A percentile compares a stretch with the other conserved stretches of the same genome.
Conservation (phyloP, 1,140 invertebrate genomes). For the Drosophila baimaii region DNA sequence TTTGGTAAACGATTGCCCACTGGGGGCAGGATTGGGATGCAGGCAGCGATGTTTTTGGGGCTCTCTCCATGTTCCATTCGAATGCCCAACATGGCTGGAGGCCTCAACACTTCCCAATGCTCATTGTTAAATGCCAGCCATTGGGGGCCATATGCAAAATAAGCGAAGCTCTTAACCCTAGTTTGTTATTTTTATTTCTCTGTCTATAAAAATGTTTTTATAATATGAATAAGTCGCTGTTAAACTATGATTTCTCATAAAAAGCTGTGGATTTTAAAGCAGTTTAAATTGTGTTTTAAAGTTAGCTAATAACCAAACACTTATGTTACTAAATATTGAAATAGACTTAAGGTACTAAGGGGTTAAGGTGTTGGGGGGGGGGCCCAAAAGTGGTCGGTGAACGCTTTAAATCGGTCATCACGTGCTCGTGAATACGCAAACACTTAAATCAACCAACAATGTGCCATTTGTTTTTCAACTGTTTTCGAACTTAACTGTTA, state of each 20-base stretch:
- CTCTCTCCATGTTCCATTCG: constrained; percentile 25
- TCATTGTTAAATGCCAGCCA: constrained; percentile 16
- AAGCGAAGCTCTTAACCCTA: constrained; percentile 13
- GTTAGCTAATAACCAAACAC: too few relatives aligned
- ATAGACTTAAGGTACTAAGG: background rate
- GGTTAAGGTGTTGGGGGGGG: constrained; percentile 1
- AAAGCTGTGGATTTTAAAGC: too few relatives aligned
- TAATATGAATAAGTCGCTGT: background rate
- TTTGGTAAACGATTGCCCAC: constrained; percentile 50
- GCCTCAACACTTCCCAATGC: constrained; percentile 24
- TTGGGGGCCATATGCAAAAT: constrained; percentile 18
- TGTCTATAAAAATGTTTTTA: background rate
- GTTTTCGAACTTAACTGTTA: constrained; percentile 62
- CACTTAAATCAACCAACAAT: background rate
- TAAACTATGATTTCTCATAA: background rate
- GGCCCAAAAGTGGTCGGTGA: background rate
- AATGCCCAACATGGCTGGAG: constrained; percentile 17
- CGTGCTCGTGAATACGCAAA: constrained; percentile 12
- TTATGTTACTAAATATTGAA: background rate
- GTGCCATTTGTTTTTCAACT: background rate
- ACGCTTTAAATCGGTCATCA: constrained; percentile 30
- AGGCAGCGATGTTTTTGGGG: background rate
- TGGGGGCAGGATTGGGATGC: constrained; percentile 1
- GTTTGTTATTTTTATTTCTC: constrained; percentile 3
- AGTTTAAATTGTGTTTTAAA: background rate